Evolutionary conservation across 2,888 invertebrate species (phyloP), one percentile per base, ranked within the genome.

Genomic region (Scotopteryx bipunctaria): DNA sequence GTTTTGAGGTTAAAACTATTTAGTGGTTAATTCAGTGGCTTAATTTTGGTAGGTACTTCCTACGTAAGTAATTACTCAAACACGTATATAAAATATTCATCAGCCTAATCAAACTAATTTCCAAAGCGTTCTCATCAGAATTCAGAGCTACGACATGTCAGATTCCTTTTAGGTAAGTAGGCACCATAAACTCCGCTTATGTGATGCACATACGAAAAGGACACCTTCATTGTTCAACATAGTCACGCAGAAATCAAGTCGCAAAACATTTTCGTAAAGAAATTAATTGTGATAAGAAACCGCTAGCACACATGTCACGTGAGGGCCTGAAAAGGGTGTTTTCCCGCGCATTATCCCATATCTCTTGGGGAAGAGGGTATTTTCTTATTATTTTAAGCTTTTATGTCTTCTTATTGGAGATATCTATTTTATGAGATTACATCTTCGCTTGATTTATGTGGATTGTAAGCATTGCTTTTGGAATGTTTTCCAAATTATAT

Each of bases 281-380:
- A 68, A 70, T 73, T 73, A 73, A 71, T 72, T 71, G 67, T 61
- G 64, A 68, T 64, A 70, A 67, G 68, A 68, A 69, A 63, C 64
- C 64, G 66, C 60, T 70, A 57, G 63, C 54, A 69, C 60, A 55
- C 71, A 45, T 43, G 66, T 71, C 72, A 72, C 73, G 69, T 69
- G 67, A 60, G 54, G 58, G 67, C 53, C 59, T 72, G 72, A 73
- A 59, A 61, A 70, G 71, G 71, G 72, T 72, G 56, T 63, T 67
- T 63, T 58, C 56, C 42, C 55, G 44, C 52, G 37, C 57, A 53
- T 50, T 60, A 59, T 61, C 63, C 54, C 64, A 53, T 59, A 67
- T 67, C 66, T 69, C 45, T 55, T 42, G 54, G 32, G 48, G 38
- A 47, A 33, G 51, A 47, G 56, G 61, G 49, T 59, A 61, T 60